These are phyloP conservation scores for Pterobdella sp. DNA, from an alignment of 2,888 invertebrate species.

Conservation along the genomic window DNA sequence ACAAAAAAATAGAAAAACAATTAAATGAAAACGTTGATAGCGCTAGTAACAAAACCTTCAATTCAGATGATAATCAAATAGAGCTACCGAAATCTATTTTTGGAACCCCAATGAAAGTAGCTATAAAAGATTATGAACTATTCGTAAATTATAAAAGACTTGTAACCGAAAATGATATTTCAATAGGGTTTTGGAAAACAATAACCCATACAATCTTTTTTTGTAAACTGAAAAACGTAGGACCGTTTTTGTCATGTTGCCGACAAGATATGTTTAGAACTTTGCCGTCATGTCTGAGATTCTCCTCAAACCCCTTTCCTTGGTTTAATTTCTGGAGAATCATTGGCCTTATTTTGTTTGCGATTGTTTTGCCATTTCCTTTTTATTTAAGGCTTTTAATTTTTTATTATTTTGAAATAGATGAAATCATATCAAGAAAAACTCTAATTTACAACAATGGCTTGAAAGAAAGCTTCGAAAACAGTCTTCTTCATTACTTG, in stretches of 20 bases:
- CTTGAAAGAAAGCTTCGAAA: conserved; percentile 39
- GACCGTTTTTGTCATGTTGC: conserved; percentile 46
- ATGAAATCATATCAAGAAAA: conserved; percentile 41
- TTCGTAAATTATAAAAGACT: conserved; percentile 37
- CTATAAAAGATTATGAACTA: conserved; percentile 37
- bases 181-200: conserved; percentile 35
- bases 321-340: conserved; percentile 39
- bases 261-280: conserved; percentile 29
- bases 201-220: conserved; percentile 37
- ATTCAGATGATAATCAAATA: neutral
- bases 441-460: conserved; percentile 37
- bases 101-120: conserved; percentile 29
- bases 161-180: conserved; percentile 37
- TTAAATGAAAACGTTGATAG: neutral
- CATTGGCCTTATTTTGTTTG: conserved; percentile 40
- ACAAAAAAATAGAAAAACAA: neutral
- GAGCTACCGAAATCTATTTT: conserved; percentile 19
- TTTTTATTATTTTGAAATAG: conserved; percentile 45
- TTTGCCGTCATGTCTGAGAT: conserved; percentile 12
- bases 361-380: conserved; percentile 44
- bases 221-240: conserved; percentile 44
- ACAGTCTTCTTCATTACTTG: conserved; percentile 45
- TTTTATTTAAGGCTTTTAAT: conserved; percentile 45
- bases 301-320: conserved; percentile 6
- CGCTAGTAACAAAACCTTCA: neutral